Base-by-base conservation (phyloP, 2,113 vertebrate genomes). In the Sinocyclocheilus maitianheensis region DNA sequence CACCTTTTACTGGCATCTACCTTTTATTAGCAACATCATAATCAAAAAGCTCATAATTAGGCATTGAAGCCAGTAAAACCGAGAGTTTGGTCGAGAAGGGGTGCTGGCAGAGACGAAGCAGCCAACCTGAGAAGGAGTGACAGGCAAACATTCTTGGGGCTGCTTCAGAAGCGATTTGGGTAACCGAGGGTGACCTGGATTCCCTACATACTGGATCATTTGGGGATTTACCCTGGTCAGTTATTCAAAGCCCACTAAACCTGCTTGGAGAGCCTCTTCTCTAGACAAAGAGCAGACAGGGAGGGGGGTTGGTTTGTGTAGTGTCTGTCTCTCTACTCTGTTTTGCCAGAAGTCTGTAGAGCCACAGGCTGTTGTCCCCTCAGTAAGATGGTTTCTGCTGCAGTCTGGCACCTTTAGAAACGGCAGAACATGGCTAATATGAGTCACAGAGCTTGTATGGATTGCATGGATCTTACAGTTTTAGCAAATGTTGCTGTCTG, bases 181-280 rank as follows among this genome's bases (percentile, higher is more conserved):
- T 91, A 81, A 89, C 90, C 84, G 82, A 62, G 76, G 88, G 84
- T 53, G 84, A 90, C 85, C 81, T 53, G 86, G 74, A 37, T 63
- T 84, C 88, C 81, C 69, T 76, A 46, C 67, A 40, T 65, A 65
- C 63, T 22, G 53, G 63, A 80, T 90, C 87, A 78, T 87, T 88
- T 85, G 75, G 72, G 71, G 88, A 91, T 90, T 85, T 88, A 89
- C 83, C 77, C 62, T 81, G 78, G 80, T 79, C 88, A 88, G 84
- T 80, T 87, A 87, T 79, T 76, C 86, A 85, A 87, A 85, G 88
- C 79, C 46, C 34, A 72, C 77, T 87, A 87, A 87, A 82, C 83
- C 85, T 53, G 71, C 80, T n/a, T 63, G 71, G 30, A 86, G 62
- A 78, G 58, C 67, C 46, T 81, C 85, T 86, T 51, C 80, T 40